A percentile compares a stretch with the other conserved stretches of the same genome.
Conservation (phyloP, 1,140 invertebrate genomes). For the Adelges cooleyi region DNA sequence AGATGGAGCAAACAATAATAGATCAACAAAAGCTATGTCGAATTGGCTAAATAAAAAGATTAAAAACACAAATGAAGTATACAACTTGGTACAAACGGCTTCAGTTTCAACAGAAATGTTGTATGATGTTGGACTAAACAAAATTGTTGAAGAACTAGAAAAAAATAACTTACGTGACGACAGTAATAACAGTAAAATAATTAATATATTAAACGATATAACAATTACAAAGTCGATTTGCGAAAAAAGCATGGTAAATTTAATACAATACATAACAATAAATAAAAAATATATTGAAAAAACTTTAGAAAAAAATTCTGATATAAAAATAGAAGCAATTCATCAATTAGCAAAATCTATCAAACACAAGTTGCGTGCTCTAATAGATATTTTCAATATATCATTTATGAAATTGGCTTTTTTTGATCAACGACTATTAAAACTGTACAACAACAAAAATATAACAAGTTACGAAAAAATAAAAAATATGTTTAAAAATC, state of each 20-base stretch:
- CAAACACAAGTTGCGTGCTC: background rate
- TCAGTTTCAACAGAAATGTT: background rate
- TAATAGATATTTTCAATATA: no score
- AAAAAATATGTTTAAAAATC: no score
- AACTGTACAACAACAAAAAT: no score
- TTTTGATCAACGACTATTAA: no score
- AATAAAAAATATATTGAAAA: background rate
- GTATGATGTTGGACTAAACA: background rate
- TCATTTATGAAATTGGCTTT: no score
- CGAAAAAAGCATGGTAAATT: no score
- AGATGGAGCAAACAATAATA: no score
- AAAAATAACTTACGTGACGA: background rate
- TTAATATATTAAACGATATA: background rate
- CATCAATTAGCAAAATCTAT: background rate
- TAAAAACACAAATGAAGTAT: background rate
- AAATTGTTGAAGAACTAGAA: background rate
- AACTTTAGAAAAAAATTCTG: background rate
- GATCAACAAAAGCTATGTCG: no score
- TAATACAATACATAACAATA: background rate
- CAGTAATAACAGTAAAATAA: background rate
- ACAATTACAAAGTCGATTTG: background rate
- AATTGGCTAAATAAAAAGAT: background rate
- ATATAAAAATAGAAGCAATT: background rate
- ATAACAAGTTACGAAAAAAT: no score
- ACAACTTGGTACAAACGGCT: background rate